A percentile compares a stretch with the other conserved stretches of the same genome.
These are phyloP conservation scores for Phasianus colchicus DNA, from an alignment of 2,113 vertebrate species.

Conservation along the genomic window DNA sequence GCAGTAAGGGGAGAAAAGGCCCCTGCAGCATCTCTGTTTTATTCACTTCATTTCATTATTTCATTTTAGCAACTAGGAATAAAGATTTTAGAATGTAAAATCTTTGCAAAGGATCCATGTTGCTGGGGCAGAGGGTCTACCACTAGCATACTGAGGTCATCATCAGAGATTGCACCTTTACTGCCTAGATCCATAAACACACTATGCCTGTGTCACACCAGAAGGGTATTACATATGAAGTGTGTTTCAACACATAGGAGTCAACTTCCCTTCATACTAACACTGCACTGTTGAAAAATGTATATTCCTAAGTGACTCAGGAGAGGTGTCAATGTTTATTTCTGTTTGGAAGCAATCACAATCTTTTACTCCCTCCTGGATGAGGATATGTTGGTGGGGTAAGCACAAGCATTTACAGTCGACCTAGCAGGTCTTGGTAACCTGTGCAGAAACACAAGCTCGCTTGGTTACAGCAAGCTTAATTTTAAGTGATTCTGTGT, in stretches of 20 bases:
- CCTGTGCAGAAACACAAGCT: background rate
- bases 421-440: conserved; percentile 13
- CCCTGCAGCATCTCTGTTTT: background rate
- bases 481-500: background rate
- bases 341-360: conserved; percentile 3
- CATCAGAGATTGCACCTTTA: background rate
- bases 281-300: background rate
- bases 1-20: background rate
- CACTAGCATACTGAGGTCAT: background rate
- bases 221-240: background rate
- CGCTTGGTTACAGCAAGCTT: background rate
- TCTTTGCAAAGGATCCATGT: fast-evolving
- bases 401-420: conserved; percentile 31
- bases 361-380: background rate
- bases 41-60: no score
- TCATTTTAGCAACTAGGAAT: background rate
- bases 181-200: background rate
- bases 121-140: background rate
- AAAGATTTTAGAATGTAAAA: background rate
- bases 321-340: background rate
- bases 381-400: background rate
- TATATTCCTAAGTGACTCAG: background rate
- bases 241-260: background rate
- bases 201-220: fast-evolving
- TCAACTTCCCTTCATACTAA: background rate